phyloP scores from a whole-genome alignment of 2,888 invertebrate genomes.

The Patella pellucida region DNA sequence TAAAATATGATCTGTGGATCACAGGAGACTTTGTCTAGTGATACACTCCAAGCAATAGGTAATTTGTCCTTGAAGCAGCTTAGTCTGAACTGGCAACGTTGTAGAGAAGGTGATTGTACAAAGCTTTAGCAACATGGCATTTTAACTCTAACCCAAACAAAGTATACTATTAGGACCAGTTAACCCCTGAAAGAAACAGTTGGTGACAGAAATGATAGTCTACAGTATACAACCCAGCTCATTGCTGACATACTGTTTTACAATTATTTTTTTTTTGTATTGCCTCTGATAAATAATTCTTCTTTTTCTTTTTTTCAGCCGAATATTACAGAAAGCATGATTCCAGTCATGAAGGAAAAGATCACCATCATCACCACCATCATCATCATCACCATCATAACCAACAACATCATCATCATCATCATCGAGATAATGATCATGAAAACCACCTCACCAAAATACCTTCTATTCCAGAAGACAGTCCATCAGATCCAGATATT shows the following conservation, averaged over 20 bases:
- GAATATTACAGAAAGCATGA: conserved; percentile 28
- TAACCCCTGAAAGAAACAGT: no score
- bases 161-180: no score
- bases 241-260: neutral
- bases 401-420: neutral
- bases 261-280: neutral
- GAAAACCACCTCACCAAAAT: neutral
- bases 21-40: no score
- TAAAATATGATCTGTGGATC: no score
- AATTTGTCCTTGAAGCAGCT: no score
- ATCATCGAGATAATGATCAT: conserved; percentile 9
- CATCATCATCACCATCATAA: conserved; percentile 19
- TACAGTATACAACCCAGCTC: no score
- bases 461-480: conserved; percentile 7
- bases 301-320: conserved; percentile 18
- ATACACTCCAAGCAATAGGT: no score
- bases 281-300: neutral
- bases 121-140: no score
- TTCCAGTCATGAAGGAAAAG: conserved; percentile 8
- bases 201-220: no score
- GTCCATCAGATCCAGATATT: neutral
- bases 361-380: conserved; percentile 25
- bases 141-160: no score
- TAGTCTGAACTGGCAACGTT: no score
- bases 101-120: no score